A percentile compares a stretch with the other conserved stretches of the same genome.
phyloP scores from a whole-genome alignment of 2,888 invertebrate species.

The Hemicrepidius hirtus region DNA sequence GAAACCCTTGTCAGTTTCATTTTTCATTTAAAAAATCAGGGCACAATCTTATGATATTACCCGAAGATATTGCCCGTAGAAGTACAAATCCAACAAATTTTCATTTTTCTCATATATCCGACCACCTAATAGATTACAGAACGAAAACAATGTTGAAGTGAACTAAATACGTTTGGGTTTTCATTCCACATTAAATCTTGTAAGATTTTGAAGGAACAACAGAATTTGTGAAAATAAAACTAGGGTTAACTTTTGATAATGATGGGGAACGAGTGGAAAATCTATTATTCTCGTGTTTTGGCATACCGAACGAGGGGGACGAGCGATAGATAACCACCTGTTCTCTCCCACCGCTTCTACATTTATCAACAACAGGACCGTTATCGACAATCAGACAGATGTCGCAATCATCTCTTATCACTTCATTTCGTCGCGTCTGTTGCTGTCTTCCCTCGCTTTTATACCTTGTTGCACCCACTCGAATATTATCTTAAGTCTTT shows the following conservation, averaged over 20 bases:
- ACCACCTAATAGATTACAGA: too few relatives aligned
- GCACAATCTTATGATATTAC: too few relatives aligned
- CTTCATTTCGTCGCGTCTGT: slow-evolving; percentile 47
- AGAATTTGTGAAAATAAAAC: slow-evolving; percentile 2
- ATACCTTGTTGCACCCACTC: slow-evolving; percentile 10
- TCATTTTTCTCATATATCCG: too few relatives aligned
- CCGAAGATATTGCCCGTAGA: too few relatives aligned
- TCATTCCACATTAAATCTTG: too few relatives aligned
- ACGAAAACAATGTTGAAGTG: too few relatives aligned
- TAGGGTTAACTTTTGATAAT: slow-evolving; percentile 14
- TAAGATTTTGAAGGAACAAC: too few relatives aligned
- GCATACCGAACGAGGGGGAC: slow-evolving; percentile 30
- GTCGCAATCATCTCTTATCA: slow-evolving; percentile 58
- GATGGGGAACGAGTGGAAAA: slow-evolving; percentile 4
- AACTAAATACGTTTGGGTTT: too few relatives aligned
- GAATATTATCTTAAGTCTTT: slow-evolving; percentile 8
- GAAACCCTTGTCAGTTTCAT: too few relatives aligned
- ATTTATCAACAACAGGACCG: slow-evolving; percentile 50
- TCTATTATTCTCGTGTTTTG: slow-evolving; percentile 20
- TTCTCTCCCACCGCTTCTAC: slow-evolving; percentile 57
- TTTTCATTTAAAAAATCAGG: too few relatives aligned
- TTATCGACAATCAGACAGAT: slow-evolving; percentile 60
- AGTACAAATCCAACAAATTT: too few relatives aligned
- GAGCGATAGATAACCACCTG: slow-evolving; percentile 60
- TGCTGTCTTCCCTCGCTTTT: slow-evolving; percentile 12